Conservation (phyloP, 1,140 invertebrate genomes). For the Episyrphus balteatus region DNA sequence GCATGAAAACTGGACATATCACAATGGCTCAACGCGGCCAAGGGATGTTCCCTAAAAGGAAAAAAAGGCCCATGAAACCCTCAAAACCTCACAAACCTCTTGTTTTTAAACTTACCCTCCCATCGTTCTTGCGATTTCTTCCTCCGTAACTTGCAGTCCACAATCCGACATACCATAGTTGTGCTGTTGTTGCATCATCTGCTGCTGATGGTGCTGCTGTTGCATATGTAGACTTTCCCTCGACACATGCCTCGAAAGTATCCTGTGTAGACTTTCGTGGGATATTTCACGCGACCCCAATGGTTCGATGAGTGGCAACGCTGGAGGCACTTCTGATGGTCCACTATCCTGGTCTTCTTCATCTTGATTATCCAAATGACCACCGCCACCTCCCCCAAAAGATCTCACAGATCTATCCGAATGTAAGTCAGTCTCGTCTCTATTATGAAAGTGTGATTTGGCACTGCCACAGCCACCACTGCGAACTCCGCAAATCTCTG, state of each 20-base stretch:
- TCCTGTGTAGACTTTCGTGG: conserved; percentile 61
- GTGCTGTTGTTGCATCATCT: conserved; percentile 20
- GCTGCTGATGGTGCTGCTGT: conserved; percentile 22
- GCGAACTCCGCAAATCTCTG: conserved; percentile 8
- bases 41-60: conserved; percentile 56
- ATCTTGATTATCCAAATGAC: conserved; percentile 20
- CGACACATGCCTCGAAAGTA: conserved; percentile 39
- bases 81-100: conserved; percentile 3
- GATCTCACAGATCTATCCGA: neutral
- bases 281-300: conserved; percentile 65
- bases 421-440: neutral
- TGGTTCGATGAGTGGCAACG: conserved; percentile 60
- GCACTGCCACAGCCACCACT: conserved; percentile 2
- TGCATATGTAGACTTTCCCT: conserved; percentile 48
- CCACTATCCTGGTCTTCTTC: conserved; percentile 63
- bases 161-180: conserved; percentile 49
- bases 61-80: conserved; percentile 11
- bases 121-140: conserved; percentile 82
- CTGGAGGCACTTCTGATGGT: conserved; percentile 60
- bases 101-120: conserved; percentile 57
- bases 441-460: conserved; percentile 5
- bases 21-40: conserved; percentile 78
- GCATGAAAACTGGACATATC: conserved; percentile 78
- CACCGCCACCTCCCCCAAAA: neutral
- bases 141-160: conserved; percentile 80